Evolutionary conservation across 1,140 invertebrate genomes (phyloP).

Genomic region (Cydia strobilella): DNA sequence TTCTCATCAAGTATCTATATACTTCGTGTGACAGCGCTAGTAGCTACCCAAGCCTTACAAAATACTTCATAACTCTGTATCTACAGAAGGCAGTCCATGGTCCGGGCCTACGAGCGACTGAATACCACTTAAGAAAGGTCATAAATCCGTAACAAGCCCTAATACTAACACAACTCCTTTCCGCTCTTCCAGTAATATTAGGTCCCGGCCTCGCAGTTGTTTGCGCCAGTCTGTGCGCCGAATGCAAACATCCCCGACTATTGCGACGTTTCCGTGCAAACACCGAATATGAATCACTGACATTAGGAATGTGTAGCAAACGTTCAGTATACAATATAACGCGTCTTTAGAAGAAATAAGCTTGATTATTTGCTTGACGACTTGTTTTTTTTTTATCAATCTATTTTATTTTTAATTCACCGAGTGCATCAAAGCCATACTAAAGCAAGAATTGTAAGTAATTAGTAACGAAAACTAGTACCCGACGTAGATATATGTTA

Average conservation of each 20-base stretch:
- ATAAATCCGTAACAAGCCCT: neutral
- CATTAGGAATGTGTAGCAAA: neutral
- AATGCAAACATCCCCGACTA: constrained; percentile 38
- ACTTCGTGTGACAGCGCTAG: too few relatives aligned
- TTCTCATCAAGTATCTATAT: too few relatives aligned
- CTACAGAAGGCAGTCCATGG: neutral
- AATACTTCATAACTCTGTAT: neutral
- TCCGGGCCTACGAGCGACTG: neutral
- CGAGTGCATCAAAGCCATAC: too few relatives aligned
- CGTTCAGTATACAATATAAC: neutral
- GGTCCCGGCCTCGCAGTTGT: constrained; percentile 17
- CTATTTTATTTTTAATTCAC: too few relatives aligned
- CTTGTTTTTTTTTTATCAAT: too few relatives aligned
- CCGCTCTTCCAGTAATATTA: neutral
- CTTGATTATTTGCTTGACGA: too few relatives aligned
- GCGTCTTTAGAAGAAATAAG: neutral
- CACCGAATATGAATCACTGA: neutral
- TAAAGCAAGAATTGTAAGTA: too few relatives aligned
- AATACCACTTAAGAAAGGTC: neutral
- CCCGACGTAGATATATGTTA: too few relatives aligned
- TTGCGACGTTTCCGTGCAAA: constrained; percentile 31
- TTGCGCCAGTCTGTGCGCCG: constrained; percentile 18
- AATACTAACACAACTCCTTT: neutral
- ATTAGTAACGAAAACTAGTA: too few relatives aligned
- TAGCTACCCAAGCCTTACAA: too few relatives aligned